Base-by-base conservation (phyloP, 1,140 invertebrate species). In the Globodera rostochiensis region DNA sequence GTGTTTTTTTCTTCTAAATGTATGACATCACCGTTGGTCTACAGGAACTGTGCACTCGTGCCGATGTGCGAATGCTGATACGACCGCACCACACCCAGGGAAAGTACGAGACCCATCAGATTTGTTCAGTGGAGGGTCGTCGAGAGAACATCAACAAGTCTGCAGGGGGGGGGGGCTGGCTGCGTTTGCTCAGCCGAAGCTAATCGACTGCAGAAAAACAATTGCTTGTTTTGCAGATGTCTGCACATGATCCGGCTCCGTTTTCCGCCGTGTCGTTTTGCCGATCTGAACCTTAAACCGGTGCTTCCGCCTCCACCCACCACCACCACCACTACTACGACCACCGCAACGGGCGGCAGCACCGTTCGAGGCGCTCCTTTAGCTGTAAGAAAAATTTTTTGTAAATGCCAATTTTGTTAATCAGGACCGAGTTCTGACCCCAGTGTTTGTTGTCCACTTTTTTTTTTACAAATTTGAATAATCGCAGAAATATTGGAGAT, bases 101-200 rank as follows among this genome's bases (percentile, higher is more conserved):
- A 19, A 88, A 89, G 70, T 46, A 82, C 21, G 80, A 87, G 6
- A 84, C 87, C n/a, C 88, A 89, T 69, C 88, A 89, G 74, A 89
- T 89, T 67, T 90, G 89, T 57, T 89, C 88, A 36, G 85, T 90
- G 19, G 82, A 88, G 73, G 88, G 88, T 45, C 84, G 87, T 53
- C 80, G 88, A 50, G 87, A 89, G 13, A 83, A 89, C 77, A 89
- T 89, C 81, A 89, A 89, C 84, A 86, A 89, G 57, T 82, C 60
- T 15, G 46, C 19, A 19, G 57, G 15, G n/a, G 66, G n/a, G 36
- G 50, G 36, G 13, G 19, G 3, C 19, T 47, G 21, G 36, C 3
- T 53, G 13, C 36, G 47, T n/a, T 11, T 74, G 45, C 36, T 49
- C 7, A 49, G 15, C 11, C 46, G 64, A 75, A 57, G n/a, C n/a